Base-by-base conservation (phyloP, 2,888 invertebrate genomes). In the Chloroclysta siterata region DNA sequence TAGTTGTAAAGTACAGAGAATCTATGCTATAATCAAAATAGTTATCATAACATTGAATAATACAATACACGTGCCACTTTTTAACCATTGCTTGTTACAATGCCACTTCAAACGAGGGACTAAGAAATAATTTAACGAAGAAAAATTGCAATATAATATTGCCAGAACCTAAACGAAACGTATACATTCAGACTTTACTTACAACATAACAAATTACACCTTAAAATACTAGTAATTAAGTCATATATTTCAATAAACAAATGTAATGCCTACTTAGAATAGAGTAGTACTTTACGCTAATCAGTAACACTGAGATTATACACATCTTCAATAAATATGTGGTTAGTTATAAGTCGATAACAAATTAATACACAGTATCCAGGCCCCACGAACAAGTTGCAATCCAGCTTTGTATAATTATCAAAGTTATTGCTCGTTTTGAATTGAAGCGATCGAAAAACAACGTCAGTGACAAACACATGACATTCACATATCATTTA, bases 251-350 rank as follows among this genome's bases (percentile, higher is more conserved):
- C 22, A 59, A 59, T 59, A 59, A 52, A 59, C 59, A 47, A 53
- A 48, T 53, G 28, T 46, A 53, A 48, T 48, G 10, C 53, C 53
- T 63, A 52, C 10, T n/a, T 41, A 47, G 0, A 29, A 55, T 52
- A 57, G 75, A 75, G 69, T 72, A 77, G 33, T 57, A 68, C 64
- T 68, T 71, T 68, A 61, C 61, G 57, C 68, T 74, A 75, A 52
- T 55, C 52, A 47, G 39, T 56, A 62, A 53, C 56, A 62, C 39
- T 54, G 60, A 62, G 62, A 55, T 63, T 39, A 54, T 36, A 36
- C 22, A 44, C 53, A 47, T 62, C 50, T n/a, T 66, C 46, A 65
- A 58, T 65, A 66, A 68, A 68, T 68, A 59, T 57, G 22, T 58
- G 36, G 55, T 65, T 57, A 52, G 46, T 33, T 47, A 50, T 59